Percentiles rank a stretch among this genome's conserved stretches.
Conservation (phyloP, 1,140 invertebrate species). For the Philopotamus ludificatus region DNA sequence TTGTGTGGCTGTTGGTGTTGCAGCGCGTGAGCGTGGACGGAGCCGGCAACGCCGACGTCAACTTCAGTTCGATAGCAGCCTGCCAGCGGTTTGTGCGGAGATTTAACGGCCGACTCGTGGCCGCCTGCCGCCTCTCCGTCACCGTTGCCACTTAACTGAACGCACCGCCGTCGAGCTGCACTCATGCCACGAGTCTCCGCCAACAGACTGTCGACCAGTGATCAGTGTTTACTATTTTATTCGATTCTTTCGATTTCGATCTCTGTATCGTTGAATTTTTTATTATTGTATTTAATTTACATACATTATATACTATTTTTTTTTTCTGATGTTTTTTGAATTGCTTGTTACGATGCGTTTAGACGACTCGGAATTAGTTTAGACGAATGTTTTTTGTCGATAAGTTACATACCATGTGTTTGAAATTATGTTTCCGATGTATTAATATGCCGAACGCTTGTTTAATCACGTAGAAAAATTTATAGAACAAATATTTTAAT, state of each 20-base stretch:
- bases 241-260: not conserved
- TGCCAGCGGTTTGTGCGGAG: slow-evolving; percentile 29
- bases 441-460: too few species aligned
- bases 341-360: too few species aligned
- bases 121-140: slow-evolving; percentile 33
- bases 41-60: slow-evolving; percentile 15
- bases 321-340: too few species aligned
- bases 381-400: too few species aligned
- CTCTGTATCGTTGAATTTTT: not conserved
- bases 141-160: not conserved
- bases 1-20: slow-evolving; percentile 36
- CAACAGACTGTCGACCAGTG: not conserved
- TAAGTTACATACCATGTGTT: too few species aligned
- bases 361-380: too few species aligned
- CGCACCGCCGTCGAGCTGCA: too few species aligned
- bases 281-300: too few species aligned
- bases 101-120: slow-evolving; percentile 35
- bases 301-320: too few species aligned
- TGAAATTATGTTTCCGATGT: too few species aligned
- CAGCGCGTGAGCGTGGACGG: slow-evolving; percentile 24
- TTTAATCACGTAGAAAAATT: too few species aligned
- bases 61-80: slow-evolving; percentile 23
- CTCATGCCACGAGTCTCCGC: not conserved
- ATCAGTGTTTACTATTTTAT: not conserved
- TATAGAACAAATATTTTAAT: too few species aligned